Evolutionary conservation across 2,888 invertebrate genomes (phyloP), one percentile per base, ranked within the genome.

Genomic region (Lapara coniferarum): DNA sequence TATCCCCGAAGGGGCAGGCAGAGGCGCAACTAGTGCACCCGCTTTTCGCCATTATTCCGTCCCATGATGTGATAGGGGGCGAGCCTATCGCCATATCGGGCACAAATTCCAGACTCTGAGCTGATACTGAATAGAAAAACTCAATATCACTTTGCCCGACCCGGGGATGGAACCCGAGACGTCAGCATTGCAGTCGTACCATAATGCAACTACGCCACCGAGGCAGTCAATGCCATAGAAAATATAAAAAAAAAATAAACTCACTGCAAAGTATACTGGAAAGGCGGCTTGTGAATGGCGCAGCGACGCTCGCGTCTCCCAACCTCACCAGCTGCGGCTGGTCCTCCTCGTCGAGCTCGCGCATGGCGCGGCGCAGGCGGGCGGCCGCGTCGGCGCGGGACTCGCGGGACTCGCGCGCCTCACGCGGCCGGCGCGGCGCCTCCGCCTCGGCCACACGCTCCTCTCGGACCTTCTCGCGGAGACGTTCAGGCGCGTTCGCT

Each of bases 241-340:
- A 69, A 69, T 10, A 55, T 51, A 30, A 66, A 63, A 53, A 25
- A 49, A 70, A 44, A 6, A 49, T 67, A 73, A 59, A 95, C 97
- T 95, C 91, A 98, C 98, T 98, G 90, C 99, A 98, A 84, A 97
- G 95, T 85, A 99, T 98, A 56, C 99, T 99, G 10, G 99, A 98
- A 73, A 98, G 95, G 90, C 98, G 98, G 81, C 99, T 99, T 0
- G 99, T 99, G 85, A 99, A 99, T 0, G 99, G 99, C 4, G 99
- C 99, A 0, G 99, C 99, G 71, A 99, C 99, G 78, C 98, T 99
- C 3, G 99, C 99, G 90, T 99, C 99, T 2, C 99, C 99, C 68
- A 99, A 92, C 86, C 99, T 97, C 0, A 99, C 99, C 66, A 99
- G 95, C 78, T 97, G 97, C 1, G 97, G 95, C 79, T 96, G 96